Evolutionary conservation across 2,113 vertebrate species (phyloP).

Genomic region (Xiphophorus couchianus): DNA sequence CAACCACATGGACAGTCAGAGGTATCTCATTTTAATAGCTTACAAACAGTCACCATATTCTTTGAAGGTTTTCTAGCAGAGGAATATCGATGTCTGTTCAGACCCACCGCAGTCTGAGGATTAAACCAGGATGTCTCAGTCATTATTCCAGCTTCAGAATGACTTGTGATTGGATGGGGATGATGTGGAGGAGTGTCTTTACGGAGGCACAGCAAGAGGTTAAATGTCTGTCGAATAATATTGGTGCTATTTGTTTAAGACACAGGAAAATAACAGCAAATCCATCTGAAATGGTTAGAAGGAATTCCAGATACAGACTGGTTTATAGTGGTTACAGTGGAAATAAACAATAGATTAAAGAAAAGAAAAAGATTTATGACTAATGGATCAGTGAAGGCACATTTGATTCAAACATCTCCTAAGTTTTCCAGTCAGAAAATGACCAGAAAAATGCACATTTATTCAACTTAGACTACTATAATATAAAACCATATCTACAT

Average conservation of each 20-base stretch:
- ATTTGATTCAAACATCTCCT: not conserved
- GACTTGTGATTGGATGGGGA: not conserved
- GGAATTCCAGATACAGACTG: not conserved
- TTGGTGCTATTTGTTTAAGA: not conserved
- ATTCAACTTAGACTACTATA: not conserved
- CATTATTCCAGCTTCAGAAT: not conserved
- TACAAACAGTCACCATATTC: slow-evolving; percentile 24
- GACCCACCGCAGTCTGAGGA: slow-evolving; percentile 10
- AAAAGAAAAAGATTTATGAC: not conserved
- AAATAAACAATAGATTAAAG: not conserved
- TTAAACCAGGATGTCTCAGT: slow-evolving; percentile 14
- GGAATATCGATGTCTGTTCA: not conserved
- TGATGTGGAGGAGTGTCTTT: not conserved
- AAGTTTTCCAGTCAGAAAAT: too few relatives aligned
- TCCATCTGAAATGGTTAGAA: not conserved
- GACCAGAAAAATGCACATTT: not conserved
- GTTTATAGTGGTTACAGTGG: not conserved
- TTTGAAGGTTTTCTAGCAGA: not conserved
- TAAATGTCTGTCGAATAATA: not conserved
- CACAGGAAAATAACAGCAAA: not conserved
- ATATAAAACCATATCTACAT: not conserved
- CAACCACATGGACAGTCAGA: slow-evolving; percentile 41
- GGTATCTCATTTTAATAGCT: slow-evolving; percentile 61
- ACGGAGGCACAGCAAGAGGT: not conserved
- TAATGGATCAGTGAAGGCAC: not conserved